phyloP scores from a whole-genome alignment of 2,888 invertebrate species.

The Caenorhabditis becei region DNA sequence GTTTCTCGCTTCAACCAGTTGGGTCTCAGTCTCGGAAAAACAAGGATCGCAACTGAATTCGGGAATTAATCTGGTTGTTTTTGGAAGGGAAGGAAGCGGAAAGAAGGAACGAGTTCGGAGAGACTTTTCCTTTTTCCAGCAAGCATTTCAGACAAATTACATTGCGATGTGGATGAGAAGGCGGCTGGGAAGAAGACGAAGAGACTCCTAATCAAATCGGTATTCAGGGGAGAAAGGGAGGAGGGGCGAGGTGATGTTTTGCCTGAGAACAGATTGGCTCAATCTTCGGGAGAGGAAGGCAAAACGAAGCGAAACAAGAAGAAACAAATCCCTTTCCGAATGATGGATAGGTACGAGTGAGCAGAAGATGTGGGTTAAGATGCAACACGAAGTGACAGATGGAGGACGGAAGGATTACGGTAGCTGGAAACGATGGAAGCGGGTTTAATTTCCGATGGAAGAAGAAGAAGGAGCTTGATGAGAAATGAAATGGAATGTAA shows the following conservation, averaged over 20 bases:
- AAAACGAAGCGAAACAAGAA: slow-evolving; percentile 14
- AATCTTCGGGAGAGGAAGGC: background rate
- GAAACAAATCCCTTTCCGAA: slow-evolving; percentile 47
- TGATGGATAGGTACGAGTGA: slow-evolving; percentile 49
- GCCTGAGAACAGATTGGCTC: slow-evolving; percentile 5
- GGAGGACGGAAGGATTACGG: slow-evolving; percentile 21
- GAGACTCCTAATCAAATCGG: slow-evolving; percentile 38
- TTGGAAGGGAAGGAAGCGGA: slow-evolving; percentile 8
- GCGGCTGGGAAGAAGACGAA: slow-evolving; percentile 7
- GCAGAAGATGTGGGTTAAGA: slow-evolving; percentile 2
- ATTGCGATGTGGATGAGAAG: slow-evolving; percentile 28
- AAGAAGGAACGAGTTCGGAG: slow-evolving; percentile 28
- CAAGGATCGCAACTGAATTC: slow-evolving; percentile 35
- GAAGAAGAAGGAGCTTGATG: slow-evolving; percentile 23
- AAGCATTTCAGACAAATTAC: slow-evolving; percentile 50
- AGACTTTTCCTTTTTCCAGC: slow-evolving; percentile 28
- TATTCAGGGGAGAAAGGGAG: slow-evolving; percentile 33
- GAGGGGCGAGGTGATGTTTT: slow-evolving; percentile 27
- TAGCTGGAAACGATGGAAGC: slow-evolving; percentile 22
- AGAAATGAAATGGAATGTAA: slow-evolving; percentile 27
- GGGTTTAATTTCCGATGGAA: slow-evolving; percentile 49
- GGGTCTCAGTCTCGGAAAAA: slow-evolving; percentile 10
- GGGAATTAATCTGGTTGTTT: slow-evolving; percentile 50
- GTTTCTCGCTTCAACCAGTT: background rate
- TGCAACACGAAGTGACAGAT: slow-evolving; percentile 17